phyloP scores from a whole-genome alignment of 1,140 invertebrate genomes.

The Metopolophium dirhodum region DNA sequence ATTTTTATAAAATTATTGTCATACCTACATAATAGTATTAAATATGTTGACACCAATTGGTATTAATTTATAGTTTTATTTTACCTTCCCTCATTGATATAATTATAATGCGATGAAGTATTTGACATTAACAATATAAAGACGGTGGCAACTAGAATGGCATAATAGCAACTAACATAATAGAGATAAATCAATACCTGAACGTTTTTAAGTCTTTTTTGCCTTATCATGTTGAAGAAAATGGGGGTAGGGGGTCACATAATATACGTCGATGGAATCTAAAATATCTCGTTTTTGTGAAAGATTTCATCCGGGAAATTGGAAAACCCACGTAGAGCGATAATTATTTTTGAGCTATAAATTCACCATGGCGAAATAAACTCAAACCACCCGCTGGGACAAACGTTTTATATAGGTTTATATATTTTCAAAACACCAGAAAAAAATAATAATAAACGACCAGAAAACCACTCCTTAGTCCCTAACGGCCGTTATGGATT shows the following conservation, averaged over 20 bases:
- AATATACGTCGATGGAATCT: slow-evolving; percentile 41
- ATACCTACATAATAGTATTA: neutral
- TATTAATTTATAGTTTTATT: neutral
- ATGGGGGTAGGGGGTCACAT: neutral
- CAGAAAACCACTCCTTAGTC: slow-evolving; percentile 39
- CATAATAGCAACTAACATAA: neutral
- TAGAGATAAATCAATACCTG: slow-evolving; percentile 33
- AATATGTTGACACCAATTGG: neutral
- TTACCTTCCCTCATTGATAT: neutral
- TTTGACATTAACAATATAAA: neutral
- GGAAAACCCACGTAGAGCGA: slow-evolving; percentile 49
- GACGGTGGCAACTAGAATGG: neutral
- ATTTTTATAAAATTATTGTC: neutral
- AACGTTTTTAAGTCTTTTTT: slow-evolving; percentile 38
- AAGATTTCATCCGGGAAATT: slow-evolving; percentile 57
- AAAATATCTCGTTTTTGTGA: slow-evolving; percentile 50
- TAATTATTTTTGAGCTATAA: slow-evolving; percentile 55
- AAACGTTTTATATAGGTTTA: slow-evolving; percentile 38
- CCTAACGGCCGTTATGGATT: slow-evolving; percentile 51
- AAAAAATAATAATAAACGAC: slow-evolving; percentile 52
- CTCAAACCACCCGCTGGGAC: slow-evolving; percentile 37
- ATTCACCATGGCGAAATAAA: slow-evolving; percentile 40
- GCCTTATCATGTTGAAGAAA: slow-evolving; percentile 12
- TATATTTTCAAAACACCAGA: slow-evolving; percentile 3
- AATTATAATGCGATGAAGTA: neutral